Conservation (phyloP, 2,888 invertebrate genomes). For the Acrobasis suavella region DNA sequence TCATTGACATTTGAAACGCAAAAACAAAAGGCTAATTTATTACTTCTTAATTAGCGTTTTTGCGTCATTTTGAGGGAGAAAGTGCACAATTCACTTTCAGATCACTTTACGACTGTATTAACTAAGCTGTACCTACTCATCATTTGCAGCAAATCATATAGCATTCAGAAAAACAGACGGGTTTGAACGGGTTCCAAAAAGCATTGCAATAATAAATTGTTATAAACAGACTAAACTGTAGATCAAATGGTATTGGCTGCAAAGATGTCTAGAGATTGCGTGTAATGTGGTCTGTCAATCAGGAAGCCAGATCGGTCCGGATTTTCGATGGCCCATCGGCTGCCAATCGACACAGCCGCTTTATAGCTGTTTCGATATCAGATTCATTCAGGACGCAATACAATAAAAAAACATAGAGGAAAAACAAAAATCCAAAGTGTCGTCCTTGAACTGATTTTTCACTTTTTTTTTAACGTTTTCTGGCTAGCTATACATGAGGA, state of each 20-base stretch:
- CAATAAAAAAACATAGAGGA: too few species aligned
- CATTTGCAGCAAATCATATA: not conserved
- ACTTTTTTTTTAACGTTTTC: too few species aligned
- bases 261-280: constrained; percentile 8
- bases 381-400: constrained; percentile 23
- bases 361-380: constrained; percentile 35
- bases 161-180: not conserved
- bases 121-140: not conserved
- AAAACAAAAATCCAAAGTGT: too few species aligned
- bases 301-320: constrained; percentile 14
- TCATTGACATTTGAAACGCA: not conserved
- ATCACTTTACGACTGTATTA: not conserved
- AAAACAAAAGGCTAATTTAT: not conserved
- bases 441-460: too few species aligned
- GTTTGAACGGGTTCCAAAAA: not conserved
- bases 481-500: too few species aligned
- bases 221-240: not conserved
- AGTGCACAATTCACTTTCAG: constrained; percentile 9
- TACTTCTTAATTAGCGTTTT: constrained; percentile 4
- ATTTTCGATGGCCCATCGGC: constrained; percentile 15
- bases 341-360: constrained; percentile 34
- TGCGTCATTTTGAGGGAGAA: constrained; percentile 1
- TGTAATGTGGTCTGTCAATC: constrained; percentile 21
- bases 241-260: constrained; percentile 4
- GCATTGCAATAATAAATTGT: not conserved